Base-by-base conservation (phyloP, 2,113 vertebrate species). In the Catagonus wagneri region DNA sequence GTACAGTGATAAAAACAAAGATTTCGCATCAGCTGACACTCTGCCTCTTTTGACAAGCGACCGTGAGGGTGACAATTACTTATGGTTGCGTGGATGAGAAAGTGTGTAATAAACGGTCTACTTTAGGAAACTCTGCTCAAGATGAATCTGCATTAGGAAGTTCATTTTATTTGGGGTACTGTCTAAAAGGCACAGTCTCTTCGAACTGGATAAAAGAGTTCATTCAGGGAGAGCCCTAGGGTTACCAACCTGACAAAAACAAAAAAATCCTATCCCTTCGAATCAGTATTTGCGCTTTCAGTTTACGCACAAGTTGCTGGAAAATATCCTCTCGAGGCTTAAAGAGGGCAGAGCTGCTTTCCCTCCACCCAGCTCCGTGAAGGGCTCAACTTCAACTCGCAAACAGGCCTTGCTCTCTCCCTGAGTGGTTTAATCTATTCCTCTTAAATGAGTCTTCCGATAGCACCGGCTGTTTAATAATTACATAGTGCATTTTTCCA, bases 381-480 rank as follows among this genome's bases (percentile, higher is more conserved):
- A 52, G 32, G 44, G 9, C 69, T 74, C 71, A n/a, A 22, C 61
- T 79, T 86, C 76, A 97, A 95, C 88, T 58, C 75, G 89, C 79
- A 84, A 91, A 92, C 76, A 83, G 88, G 87, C 44, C 85, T 66
- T 85, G 80, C 50, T 63, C 52, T 20, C n/a, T n/a, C n/a, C 14
- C 56, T 13, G 17, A 50, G 74, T 68, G 89, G 94, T 90, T 97
- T 74, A 95, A 95, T 94, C 97, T 83, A 36, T 66, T 95, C 56
- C 91, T 95, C 88, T 81, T 95, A 95, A 95, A 96, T 89, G 81
- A 93, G 85, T 96, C 94, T 97, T 93, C 95, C 96, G 96, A 98
- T 32, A 96, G 96, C 86, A 85, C 81, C 29, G 86, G 91, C 80
- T 97, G 94, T 97, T 98, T 98, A 98, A 98, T 98, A 98, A 98